Evolutionary conservation across 2,888 invertebrate genomes (phyloP).

Genomic region (Nysson spinosus): DNA sequence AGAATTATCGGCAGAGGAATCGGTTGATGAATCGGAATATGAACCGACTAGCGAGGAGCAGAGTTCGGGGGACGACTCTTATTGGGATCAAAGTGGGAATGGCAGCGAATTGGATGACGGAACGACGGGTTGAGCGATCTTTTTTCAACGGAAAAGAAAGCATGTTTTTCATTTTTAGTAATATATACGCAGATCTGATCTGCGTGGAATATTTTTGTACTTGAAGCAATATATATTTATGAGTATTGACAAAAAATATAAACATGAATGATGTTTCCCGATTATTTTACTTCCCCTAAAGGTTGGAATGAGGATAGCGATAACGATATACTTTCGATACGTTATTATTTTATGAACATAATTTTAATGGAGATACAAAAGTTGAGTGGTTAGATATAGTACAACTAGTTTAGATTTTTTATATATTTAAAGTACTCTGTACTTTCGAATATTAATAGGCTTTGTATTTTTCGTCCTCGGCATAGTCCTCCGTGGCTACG

Average conservation of each 20-base stretch:
- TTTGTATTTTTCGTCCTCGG: constrained; percentile 79
- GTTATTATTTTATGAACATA: no score
- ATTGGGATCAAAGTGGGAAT: constrained; percentile 15
- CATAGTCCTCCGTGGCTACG: constrained; percentile 77
- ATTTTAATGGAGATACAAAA: no score
- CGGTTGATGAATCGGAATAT: constrained; percentile 72
- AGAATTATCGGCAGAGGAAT: constrained; percentile 66
- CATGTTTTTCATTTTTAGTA: no score
- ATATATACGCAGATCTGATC: no score
- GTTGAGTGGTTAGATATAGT: no score
- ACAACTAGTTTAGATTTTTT: neutral
- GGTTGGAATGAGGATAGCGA: no score
- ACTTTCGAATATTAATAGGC: constrained; percentile 44
- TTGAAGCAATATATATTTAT: neutral
- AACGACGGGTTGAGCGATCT: constrained; percentile 7
- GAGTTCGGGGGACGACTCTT: constrained; percentile 52
- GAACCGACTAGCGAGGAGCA: constrained; percentile 57
- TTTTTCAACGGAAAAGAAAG: no score
- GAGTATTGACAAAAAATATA: no score
- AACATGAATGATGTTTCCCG: no score
- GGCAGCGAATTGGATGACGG: constrained; percentile 30
- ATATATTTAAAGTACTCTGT: neutral
- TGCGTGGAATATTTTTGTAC: constrained; percentile 17
- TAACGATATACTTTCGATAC: no score
- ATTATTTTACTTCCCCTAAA: no score